phyloP scores from a whole-genome alignment of 2,888 invertebrate genomes.

The Macrophya annulata region DNA sequence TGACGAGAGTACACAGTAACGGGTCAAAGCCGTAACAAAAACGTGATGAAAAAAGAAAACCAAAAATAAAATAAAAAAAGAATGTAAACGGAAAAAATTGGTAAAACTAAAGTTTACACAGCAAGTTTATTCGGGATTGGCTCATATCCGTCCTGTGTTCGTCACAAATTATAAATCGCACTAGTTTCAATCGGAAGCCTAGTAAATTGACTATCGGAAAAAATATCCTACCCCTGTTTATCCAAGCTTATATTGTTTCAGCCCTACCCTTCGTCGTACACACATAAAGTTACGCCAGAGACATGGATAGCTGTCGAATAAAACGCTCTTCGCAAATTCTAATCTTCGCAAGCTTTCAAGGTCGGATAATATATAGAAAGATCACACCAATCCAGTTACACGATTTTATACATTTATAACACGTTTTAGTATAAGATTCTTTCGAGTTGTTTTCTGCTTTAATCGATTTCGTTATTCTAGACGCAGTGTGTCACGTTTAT shows the following conservation, averaged over 20 bases:
- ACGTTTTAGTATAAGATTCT: background rate
- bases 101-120: constrained; percentile 4
- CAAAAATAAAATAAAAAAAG: background rate
- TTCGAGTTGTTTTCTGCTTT: background rate
- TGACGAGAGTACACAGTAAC: background rate
- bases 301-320: background rate
- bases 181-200: constrained; percentile 9
- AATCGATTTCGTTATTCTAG: background rate
- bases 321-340: background rate
- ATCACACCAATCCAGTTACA: background rate
- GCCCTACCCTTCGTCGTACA: background rate
- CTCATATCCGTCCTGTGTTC: constrained; percentile 17
- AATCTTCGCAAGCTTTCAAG: background rate
- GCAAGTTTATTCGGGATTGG: constrained; percentile 25
- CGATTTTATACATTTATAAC: background rate
- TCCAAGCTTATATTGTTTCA: constrained; percentile 37
- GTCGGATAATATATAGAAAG: background rate
- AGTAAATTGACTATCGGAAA: constrained; percentile 42
- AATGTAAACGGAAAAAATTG: background rate
- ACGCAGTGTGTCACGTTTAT: background rate
- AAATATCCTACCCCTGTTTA: constrained; percentile 44
- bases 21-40: background rate
- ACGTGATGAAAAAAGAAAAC: background rate
- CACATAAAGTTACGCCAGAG: constrained; percentile 16
- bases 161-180: constrained; percentile 34